Conservation (phyloP, 2,797 vertebrate species). For the Sebastes glaucus region DNA sequence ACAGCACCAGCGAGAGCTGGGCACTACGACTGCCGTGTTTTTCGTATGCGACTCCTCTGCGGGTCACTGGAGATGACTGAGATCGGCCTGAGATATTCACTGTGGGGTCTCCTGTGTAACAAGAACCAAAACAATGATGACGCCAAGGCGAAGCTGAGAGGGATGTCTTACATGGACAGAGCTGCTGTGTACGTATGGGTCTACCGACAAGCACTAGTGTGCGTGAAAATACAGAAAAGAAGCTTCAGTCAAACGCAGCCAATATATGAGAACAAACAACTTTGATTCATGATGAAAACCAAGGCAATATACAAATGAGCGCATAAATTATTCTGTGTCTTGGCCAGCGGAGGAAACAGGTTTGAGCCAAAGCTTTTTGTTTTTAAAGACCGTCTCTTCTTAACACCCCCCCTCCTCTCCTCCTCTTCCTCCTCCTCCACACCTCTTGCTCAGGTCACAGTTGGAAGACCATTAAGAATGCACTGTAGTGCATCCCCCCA, state of each 20-base stretch:
- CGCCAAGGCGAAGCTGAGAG: conserved; percentile 32
- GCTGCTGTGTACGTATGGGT: not conserved
- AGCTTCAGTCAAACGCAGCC: not conserved
- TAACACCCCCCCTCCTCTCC: conserved; percentile 6
- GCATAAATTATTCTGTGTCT: not conserved
- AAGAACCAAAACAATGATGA: conserved; percentile 55
- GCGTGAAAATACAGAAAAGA: not conserved
- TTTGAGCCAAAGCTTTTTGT: conserved; percentile 30
- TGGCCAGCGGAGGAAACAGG: conserved; percentile 18
- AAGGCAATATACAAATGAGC: not conserved
- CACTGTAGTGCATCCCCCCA: conserved; percentile 37
- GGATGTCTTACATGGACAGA: conserved; percentile 18
- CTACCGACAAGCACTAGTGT: not conserved
- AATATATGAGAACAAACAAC: not conserved
- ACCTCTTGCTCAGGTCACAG: conserved; percentile 68
- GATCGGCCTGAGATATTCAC: conserved; percentile 48
- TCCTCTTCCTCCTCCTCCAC: conserved; percentile 17
- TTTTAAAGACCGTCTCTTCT: conserved; percentile 23
- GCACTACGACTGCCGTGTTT: conserved; percentile 47
- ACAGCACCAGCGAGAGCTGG: conserved; percentile 43
- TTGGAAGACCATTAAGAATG: conserved; percentile 66
- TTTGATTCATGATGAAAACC: conserved; percentile 1
- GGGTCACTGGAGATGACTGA: conserved; percentile 63
- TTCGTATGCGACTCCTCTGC: conserved; percentile 45
- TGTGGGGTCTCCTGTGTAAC: conserved; percentile 45